phyloP scores from a whole-genome alignment of 2,113 vertebrate species.

The Strigops habroptila region DNA sequence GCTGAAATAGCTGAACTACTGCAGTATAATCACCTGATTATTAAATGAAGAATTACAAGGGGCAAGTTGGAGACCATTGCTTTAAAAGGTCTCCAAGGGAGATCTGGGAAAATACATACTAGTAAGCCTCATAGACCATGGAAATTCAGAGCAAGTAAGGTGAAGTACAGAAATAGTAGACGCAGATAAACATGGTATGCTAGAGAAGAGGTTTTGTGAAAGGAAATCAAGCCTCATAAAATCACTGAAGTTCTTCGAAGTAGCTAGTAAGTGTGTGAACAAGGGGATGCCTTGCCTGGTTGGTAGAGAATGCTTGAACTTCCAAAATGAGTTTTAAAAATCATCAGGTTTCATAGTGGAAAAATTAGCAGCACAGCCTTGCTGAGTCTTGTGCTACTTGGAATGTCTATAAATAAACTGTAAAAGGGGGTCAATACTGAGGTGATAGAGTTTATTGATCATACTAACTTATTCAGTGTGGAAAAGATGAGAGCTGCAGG shows the following conservation, averaged over 20 bases:
- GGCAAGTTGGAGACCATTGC: neutral
- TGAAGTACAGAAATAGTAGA: neutral
- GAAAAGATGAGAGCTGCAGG: neutral
- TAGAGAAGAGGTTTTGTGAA: neutral
- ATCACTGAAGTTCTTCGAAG: neutral
- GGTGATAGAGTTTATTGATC: neutral
- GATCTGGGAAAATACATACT: neutral
- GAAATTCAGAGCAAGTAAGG: neutral
- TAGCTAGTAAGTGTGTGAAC: neutral
- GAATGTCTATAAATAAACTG: neutral
- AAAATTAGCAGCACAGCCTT: neutral
- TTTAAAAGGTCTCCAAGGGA: neutral
- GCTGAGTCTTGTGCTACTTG: neutral
- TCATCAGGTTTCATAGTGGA: neutral
- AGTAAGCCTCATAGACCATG: neutral
- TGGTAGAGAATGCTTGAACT: neutral
- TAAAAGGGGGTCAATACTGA: neutral
- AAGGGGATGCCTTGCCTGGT: neutral
- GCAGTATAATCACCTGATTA: neutral
- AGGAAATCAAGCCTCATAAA: neutral
- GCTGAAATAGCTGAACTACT: neutral
- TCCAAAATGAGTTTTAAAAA: neutral
- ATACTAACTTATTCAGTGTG: neutral
- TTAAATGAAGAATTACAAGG: neutral
- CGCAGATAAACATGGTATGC: neutral